phyloP scores from a whole-genome alignment of 1,140 invertebrate species.

The Zelostemma sp. region DNA sequence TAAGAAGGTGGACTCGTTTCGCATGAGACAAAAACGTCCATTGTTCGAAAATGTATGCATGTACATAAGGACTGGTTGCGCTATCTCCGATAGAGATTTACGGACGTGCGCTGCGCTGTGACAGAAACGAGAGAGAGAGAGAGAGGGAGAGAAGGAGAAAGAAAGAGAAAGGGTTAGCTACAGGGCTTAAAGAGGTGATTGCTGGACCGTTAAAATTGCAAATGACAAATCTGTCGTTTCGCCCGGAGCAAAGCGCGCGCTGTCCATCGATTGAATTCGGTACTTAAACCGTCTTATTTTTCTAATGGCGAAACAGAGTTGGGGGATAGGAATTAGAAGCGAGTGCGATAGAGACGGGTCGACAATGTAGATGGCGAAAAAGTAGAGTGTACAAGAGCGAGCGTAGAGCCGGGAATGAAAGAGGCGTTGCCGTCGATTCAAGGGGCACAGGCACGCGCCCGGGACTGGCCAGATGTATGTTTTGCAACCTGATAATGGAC shows the following conservation, averaged over 20 bases:
- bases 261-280: constrained; percentile 24
- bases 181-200: constrained; percentile 23
- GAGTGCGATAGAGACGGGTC: constrained; percentile 20
- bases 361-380: neutral
- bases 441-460: constrained; percentile 57
- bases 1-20: constrained; percentile 55
- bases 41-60: constrained; percentile 52
- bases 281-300: constrained; percentile 9
- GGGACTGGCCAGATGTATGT: constrained; percentile 64
- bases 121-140: constrained; percentile 12
- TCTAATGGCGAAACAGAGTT: constrained; percentile 21
- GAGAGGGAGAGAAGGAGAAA: constrained; percentile 6
- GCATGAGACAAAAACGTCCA: constrained; percentile 56
- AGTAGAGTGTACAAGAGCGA: neutral
- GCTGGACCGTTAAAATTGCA: constrained; percentile 48
- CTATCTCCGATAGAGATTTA: constrained; percentile 60
- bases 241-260: constrained; percentile 5
- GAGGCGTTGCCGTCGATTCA: constrained; percentile 53
- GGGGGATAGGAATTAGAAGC: constrained; percentile 22
- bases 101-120: constrained; percentile 38
- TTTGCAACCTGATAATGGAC: constrained; percentile 69
- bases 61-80: constrained; percentile 44
- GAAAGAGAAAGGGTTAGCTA: neutral
- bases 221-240: constrained; percentile 51
- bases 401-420: constrained; percentile 36